Percentiles rank a stretch among this genome's conserved stretches.
Evolutionary conservation across 2,888 invertebrate species (phyloP).

Genomic region (Amblyteles armatorius): DNA sequence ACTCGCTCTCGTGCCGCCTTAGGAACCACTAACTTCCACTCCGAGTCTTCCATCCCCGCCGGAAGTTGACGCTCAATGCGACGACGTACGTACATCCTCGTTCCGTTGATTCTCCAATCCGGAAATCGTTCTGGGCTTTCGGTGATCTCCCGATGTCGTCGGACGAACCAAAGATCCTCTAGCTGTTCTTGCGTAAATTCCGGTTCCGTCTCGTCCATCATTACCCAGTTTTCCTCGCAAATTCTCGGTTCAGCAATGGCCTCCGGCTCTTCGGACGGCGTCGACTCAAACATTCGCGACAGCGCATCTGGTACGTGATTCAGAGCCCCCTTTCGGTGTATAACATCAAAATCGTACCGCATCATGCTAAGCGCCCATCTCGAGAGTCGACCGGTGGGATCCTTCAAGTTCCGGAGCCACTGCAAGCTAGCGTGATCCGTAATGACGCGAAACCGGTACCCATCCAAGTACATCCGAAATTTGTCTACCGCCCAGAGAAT

Average conservation of each 20-base stretch:
- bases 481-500: conserved; percentile 69
- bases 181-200: conserved; percentile 14
- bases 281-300: conserved; percentile 60
- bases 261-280: neutral
- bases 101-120: conserved; percentile 48
- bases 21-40: conserved; percentile 70
- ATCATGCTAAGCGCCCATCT: conserved; percentile 59
- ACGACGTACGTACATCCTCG: neutral
- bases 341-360: conserved; percentile 51
- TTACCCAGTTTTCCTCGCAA: neutral
- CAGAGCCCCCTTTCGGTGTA: conserved; percentile 6
- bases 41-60: neutral
- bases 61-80: neutral
- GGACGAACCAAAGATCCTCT: conserved; percentile 52
- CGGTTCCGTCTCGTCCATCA: neutral
- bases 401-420: conserved; percentile 70
- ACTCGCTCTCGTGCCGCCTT: conserved; percentile 13
- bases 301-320: conserved; percentile 61
- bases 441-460: conserved; percentile 71
- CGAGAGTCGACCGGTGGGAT: conserved; percentile 63
- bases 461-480: conserved; percentile 72
- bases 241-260: neutral
- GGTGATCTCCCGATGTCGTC: conserved; percentile 21
- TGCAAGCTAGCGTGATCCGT: conserved; percentile 72
- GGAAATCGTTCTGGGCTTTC: conserved; percentile 29